Conservation (phyloP, 2,888 invertebrate genomes). For the Sesia apiformis region DNA sequence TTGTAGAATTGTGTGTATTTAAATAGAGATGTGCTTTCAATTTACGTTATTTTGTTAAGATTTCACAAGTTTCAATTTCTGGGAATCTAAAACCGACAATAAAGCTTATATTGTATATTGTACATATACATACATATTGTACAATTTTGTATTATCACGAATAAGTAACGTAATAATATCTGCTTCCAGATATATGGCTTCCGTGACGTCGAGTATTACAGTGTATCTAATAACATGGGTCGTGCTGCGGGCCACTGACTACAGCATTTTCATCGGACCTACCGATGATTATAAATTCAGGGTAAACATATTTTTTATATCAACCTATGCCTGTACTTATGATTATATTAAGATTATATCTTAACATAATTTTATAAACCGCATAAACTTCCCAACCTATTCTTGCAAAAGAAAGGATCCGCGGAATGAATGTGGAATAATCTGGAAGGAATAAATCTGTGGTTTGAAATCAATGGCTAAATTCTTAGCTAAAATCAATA, state of each 20-base stretch:
- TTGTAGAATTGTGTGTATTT: too few relatives aligned
- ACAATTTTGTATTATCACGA: too few relatives aligned
- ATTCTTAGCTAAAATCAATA: too few relatives aligned
- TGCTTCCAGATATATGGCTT: slow-evolving; percentile 86
- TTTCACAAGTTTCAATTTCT: too few relatives aligned
- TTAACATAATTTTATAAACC: neutral
- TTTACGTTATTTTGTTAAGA: too few relatives aligned
- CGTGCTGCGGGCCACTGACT: slow-evolving; percentile 74
- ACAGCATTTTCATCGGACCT: slow-evolving; percentile 74
- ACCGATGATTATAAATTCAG: slow-evolving; percentile 81
- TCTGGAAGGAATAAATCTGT: too few relatives aligned
- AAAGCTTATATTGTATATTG: too few relatives aligned
- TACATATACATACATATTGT: too few relatives aligned
- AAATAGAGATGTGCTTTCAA: too few relatives aligned
- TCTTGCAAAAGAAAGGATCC: neutral
- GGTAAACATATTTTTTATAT: slow-evolving; percentile 47
- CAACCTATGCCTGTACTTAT: neutral
- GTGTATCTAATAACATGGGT: slow-evolving; percentile 89
- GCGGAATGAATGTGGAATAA: neutral
- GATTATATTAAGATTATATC: neutral
- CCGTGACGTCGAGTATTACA: slow-evolving; percentile 87
- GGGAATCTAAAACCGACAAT: too few relatives aligned
- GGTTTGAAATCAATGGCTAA: too few relatives aligned
- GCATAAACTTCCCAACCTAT: neutral
- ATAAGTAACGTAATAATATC: neutral